Conservation (phyloP, 2,888 invertebrate genomes). For the Patella pellucida region DNA sequence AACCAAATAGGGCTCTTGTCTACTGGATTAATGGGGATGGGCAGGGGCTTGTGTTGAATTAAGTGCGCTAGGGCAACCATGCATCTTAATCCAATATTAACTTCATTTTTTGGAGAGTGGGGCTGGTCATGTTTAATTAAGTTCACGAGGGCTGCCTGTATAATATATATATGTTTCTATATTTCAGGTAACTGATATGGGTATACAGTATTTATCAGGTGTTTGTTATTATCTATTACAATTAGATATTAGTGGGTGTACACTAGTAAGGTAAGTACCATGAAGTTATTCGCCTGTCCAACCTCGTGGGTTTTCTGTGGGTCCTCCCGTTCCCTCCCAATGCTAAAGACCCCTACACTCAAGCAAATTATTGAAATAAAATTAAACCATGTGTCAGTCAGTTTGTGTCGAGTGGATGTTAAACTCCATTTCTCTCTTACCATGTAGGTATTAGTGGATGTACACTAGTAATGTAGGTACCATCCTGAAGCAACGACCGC, state of each 20-base stretch:
- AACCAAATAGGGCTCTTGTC: not conserved
- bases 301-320: too few species aligned
- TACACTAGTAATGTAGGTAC: conserved; percentile 66
- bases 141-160: not conserved
- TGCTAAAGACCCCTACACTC: too few species aligned
- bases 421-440: too few species aligned
- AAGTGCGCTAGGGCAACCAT: not conserved
- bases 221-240: conserved; percentile 68
- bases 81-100: too few species aligned
- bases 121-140: too few species aligned
- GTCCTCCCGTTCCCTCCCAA: too few species aligned
- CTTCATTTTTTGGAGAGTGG: too few species aligned
- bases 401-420: too few species aligned
- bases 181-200: conserved; percentile 69
- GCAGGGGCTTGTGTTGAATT: conserved; percentile 4
- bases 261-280: conserved; percentile 65
- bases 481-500: too few species aligned
- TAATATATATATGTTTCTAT: not conserved
- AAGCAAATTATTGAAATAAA: too few species aligned
- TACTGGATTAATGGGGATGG: not conserved
- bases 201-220: conserved; percentile 70
- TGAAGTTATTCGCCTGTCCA: too few species aligned
- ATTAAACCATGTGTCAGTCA: too few species aligned
- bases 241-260: conserved; percentile 69
- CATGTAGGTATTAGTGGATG: conserved; percentile 70